Base-by-base conservation (phyloP, 2,113 vertebrate species). In the Saguinus midas region DNA sequence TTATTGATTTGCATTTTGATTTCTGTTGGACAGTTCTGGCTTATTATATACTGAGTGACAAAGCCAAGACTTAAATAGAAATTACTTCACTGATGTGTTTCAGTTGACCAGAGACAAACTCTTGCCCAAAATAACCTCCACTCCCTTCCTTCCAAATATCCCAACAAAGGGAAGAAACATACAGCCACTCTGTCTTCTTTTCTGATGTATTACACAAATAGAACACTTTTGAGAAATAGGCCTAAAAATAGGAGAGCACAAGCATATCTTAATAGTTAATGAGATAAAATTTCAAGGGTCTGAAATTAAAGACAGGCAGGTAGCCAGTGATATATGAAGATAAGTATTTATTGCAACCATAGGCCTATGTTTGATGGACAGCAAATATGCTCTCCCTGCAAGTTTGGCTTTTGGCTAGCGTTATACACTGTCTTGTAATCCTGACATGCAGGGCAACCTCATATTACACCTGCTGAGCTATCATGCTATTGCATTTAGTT, bases 51-150 rank as follows among this genome's bases (percentile, higher is more conserved):
- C 40, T 82, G 79, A 96, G 94, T 81, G 92, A 96, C 96, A 97
- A 97, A 97, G 95, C 95, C 97, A 98, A 94, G 95, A 96, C 57
- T 95, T 97, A 98, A 98, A 98, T 95, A 97, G 97, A 96, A 98
- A 98, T 98, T 94, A 97, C 96, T 97, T 98, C 98, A 98, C 97
- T 98, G 97, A 96, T 98, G 98, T 98, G 98, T 97, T 97, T 98
- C 98, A 98, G 97, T 97, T 98, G 98, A 98, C 91, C 66, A 97
- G 91, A 98, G 87, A 85, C 92, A 98, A 97, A 97, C 97, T 96
- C 90, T 14, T 0, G 40, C 98, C 98, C 79, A 96, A 95, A 98
- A 98, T 98, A 98, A 96, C 85, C 89, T 97, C 94, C 93, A 87
- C 96, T 98, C 94, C 97, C 98, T 98, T 98, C 98, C 97, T 98